Evolutionary conservation across 2,113 vertebrate species (phyloP).

Genomic region (Willisornis vidua): DNA sequence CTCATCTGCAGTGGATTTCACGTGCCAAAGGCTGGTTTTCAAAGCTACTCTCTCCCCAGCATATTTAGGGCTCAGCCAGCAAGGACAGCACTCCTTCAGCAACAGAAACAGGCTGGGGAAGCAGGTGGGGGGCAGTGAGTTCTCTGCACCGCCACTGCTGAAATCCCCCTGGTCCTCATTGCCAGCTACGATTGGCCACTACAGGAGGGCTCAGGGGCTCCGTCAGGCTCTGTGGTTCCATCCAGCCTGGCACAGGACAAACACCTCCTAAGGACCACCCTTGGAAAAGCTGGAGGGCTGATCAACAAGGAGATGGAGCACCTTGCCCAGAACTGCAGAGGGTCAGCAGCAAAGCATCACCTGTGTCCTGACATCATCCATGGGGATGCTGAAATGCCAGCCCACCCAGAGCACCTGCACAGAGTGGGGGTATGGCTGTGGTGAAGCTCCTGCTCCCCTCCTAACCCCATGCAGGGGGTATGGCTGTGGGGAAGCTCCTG

Average conservation of each 20-base stretch:
- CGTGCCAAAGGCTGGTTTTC: background rate
- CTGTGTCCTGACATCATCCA: rapidly evolving
- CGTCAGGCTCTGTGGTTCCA: background rate
- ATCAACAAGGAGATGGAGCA: background rate
- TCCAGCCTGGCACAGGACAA: background rate
- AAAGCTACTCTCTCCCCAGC: background rate
- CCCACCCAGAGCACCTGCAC: background rate
- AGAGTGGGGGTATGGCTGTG: rapidly evolving
- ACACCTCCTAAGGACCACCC: background rate
- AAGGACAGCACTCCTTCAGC: background rate
- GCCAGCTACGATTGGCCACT: rapidly evolving
- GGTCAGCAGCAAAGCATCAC: background rate
- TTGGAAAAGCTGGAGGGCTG: background rate
- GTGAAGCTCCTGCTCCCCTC: background rate
- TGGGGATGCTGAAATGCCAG: background rate
- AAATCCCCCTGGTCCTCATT: background rate
- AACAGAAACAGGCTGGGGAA: background rate
- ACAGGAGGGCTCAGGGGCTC: background rate
- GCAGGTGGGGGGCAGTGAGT: background rate
- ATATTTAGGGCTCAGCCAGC: background rate
- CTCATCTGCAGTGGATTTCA: background rate
- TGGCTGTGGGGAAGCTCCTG: background rate
- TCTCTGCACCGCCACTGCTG: background rate
- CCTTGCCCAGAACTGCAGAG: background rate
- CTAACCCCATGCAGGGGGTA: background rate